Conservation (phyloP, 2,888 invertebrate genomes). For the Phortica magna region DNA sequence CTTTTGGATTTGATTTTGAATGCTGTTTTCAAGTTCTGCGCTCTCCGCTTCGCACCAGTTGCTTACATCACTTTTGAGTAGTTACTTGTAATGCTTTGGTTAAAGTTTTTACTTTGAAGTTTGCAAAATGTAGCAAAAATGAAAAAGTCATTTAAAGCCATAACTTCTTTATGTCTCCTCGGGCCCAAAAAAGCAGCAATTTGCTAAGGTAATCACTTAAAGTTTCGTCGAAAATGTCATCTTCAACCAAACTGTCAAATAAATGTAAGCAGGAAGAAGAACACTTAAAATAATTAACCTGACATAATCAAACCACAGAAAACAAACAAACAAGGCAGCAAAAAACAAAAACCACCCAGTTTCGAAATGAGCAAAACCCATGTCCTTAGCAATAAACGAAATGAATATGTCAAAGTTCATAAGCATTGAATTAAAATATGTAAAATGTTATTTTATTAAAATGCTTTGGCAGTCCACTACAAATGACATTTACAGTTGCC, state of each 20-base stretch:
- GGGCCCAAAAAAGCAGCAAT: too few species aligned
- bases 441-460: not conserved
- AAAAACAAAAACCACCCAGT: constrained; percentile 55
- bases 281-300: constrained; percentile 17
- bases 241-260: constrained; percentile 25
- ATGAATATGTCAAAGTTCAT: constrained; percentile 10
- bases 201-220: too few species aligned
- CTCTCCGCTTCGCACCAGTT: too few species aligned
- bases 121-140: not conserved
- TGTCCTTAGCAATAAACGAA: constrained; percentile 61
- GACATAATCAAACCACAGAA: not conserved
- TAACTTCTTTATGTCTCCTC: too few species aligned
- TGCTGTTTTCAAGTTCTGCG: constrained; percentile 50
- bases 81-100: not conserved
- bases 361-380: constrained; percentile 63
- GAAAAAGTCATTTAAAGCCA: too few species aligned
- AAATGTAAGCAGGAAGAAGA: not conserved
- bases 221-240: not conserved
- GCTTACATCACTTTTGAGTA: constrained; percentile 31
- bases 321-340: not conserved
- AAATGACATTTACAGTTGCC: constrained; percentile 2
- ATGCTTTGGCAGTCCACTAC: not conserved
- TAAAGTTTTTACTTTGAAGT: constrained; percentile 14
- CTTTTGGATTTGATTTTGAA: constrained; percentile 51
- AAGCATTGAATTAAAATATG: constrained; percentile 1